Conservation (phyloP, 2,888 invertebrate species). For the Polyommatus icarus region DNA sequence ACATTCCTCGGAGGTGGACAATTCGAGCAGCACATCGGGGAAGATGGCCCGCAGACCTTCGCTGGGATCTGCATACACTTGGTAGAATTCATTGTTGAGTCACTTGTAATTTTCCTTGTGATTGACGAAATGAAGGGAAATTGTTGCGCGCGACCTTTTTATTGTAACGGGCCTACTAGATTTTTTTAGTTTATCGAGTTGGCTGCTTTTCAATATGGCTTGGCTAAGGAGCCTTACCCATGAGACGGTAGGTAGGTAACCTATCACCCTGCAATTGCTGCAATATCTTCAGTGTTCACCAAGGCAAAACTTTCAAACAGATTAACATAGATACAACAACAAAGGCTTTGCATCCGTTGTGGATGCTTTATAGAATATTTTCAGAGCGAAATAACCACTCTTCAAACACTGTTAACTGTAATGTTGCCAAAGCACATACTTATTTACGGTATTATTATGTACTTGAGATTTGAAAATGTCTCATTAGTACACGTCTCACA, state of each 20-base stretch:
- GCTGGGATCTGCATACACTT: slow-evolving; percentile 42
- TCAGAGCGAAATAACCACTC: too few species aligned
- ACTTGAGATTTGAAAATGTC: too few species aligned
- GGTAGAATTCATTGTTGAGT: slow-evolving; percentile 35
- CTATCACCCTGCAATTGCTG: not conserved
- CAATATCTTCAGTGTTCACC: not conserved
- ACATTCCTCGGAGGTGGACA: slow-evolving; percentile 52
- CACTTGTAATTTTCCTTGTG: slow-evolving; percentile 32
- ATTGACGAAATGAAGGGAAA: slow-evolving; percentile 36
- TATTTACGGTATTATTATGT: too few species aligned
- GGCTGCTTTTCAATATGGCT: slow-evolving; percentile 32
- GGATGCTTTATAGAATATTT: too few species aligned
- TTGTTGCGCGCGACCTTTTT: slow-evolving; percentile 34
- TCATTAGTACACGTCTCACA: too few species aligned
- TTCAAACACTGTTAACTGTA: too few species aligned
- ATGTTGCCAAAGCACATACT: too few species aligned
- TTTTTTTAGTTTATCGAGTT: slow-evolving; percentile 36
- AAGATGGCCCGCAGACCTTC: slow-evolving; percentile 39
- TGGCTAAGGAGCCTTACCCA: not conserved
- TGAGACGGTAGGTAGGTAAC: not conserved
- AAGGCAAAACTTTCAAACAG: too few species aligned
- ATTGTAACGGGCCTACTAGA: slow-evolving; percentile 39
- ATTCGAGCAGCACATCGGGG: slow-evolving; percentile 49
- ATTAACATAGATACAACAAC: too few species aligned
- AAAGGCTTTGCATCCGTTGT: too few species aligned